Evolutionary conservation across 2,113 vertebrate genomes (phyloP).

Genomic region (Tachycineta bicolor): DNA sequence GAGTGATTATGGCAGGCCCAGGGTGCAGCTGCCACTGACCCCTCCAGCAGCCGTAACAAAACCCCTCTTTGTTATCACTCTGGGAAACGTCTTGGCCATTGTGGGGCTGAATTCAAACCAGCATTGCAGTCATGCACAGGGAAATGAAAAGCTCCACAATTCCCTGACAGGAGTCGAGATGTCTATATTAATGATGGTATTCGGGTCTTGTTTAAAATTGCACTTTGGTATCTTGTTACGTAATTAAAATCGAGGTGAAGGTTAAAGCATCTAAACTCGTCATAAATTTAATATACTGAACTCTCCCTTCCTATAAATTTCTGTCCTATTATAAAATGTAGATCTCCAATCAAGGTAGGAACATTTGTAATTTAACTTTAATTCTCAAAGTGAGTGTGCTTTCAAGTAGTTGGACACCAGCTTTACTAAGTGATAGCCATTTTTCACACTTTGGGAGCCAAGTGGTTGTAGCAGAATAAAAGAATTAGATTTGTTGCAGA

Average conservation of each 20-base stretch:
- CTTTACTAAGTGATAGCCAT: constrained; percentile 25
- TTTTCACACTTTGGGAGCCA: constrained; percentile 46
- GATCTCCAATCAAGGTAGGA: constrained; percentile 11
- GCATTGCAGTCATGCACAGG: constrained; percentile 5
- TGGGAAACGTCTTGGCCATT: constrained; percentile 62
- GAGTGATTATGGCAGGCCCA: constrained; percentile 35
- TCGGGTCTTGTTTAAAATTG: neutral
- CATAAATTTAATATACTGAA: neutral
- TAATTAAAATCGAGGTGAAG: neutral
- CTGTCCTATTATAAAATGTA: neutral
- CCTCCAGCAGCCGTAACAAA: constrained; percentile 52
- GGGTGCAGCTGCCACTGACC: constrained; percentile 61
- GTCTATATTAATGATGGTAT: neutral
- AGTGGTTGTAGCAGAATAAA: neutral
- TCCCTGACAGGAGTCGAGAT: neutral
- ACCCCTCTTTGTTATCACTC: constrained; percentile 61
- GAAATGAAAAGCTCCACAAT: constrained; percentile 11
- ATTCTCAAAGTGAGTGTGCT: neutral
- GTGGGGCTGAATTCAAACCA: constrained; percentile 60
- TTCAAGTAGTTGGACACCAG: neutral
- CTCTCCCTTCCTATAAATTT: neutral
- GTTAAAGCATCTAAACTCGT: neutral
- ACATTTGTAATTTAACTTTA: neutral
- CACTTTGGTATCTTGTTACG: neutral
- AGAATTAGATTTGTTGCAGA: constrained; percentile 51